A percentile compares a stretch with the other conserved stretches of the same genome.
phyloP scores from a whole-genome alignment of 2,113 vertebrate genomes.

The Menidia beryllina region DNA sequence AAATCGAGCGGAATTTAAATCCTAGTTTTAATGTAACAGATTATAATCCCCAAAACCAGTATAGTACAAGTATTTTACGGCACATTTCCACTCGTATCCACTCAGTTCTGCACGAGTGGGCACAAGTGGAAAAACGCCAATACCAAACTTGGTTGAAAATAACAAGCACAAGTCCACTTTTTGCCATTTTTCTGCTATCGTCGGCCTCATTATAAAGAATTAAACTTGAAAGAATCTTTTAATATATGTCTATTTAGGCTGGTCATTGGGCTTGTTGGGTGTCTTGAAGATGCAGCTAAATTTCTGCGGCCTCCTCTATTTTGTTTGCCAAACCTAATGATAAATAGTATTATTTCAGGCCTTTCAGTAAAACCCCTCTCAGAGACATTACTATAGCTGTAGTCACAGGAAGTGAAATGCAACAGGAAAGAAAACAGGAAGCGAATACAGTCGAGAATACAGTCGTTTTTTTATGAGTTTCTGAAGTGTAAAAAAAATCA shows the following conservation, averaged over 20 bases:
- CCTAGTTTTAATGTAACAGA: no score
- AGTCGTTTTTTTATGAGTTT: constrained; percentile 60
- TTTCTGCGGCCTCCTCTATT: constrained; percentile 14
- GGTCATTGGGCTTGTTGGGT: no score
- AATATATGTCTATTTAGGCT: no score
- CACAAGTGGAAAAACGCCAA: no score
- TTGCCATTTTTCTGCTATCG: background rate
- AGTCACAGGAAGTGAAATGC: constrained; percentile 76
- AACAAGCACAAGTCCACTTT: no score
- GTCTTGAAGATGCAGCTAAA: constrained; percentile 2
- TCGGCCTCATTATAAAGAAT: background rate
- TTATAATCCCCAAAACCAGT: no score
- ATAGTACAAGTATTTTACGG: no score
- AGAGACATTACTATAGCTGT: constrained; percentile 61
- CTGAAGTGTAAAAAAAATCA: constrained; percentile 3
- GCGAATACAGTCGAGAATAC: constrained; percentile 48
- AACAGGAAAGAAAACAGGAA: constrained; percentile 86
- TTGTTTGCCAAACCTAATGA: constrained; percentile 15
- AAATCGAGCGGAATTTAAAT: no score
- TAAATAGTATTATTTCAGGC: constrained; percentile 61
- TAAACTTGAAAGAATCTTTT: background rate
- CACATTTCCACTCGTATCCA: no score
- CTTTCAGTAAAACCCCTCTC: constrained; percentile 13
- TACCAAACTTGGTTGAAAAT: no score
- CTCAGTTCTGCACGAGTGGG: no score